Percentiles rank a stretch among this genome's conserved stretches.
Conservation (phyloP, 2,888 invertebrate genomes). For the Sarcophaga carnaria region DNA sequence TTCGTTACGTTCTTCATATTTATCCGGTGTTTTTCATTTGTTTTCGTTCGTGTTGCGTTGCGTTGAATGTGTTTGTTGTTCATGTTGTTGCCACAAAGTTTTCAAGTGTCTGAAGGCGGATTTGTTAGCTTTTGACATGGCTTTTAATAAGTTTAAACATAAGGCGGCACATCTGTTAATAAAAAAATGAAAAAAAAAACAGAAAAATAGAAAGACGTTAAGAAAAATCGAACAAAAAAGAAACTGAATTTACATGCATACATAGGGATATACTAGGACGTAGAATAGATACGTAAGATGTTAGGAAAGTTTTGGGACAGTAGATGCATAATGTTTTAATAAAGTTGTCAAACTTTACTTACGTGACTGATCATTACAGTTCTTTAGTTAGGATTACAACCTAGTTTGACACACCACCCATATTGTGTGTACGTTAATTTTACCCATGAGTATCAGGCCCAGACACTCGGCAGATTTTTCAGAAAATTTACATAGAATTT, state of each 20-base stretch:
- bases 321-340: background rate
- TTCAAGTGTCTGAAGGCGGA: constrained; percentile 67
- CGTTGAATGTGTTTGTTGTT: constrained; percentile 25
- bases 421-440: too few relatives aligned
- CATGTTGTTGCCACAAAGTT: constrained; percentile 45
- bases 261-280: background rate
- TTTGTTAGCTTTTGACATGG: constrained; percentile 69
- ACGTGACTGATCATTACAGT: too few relatives aligned
- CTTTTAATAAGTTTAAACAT: constrained; percentile 69
- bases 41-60: constrained; percentile 41
- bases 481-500: too few relatives aligned
- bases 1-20: constrained; percentile 35
- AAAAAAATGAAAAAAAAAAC: constrained; percentile 9
- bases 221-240: background rate
- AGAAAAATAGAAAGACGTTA: constrained; percentile 34
- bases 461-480: too few relatives aligned
- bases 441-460: too few relatives aligned
- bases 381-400: too few relatives aligned
- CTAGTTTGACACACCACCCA: too few relatives aligned
- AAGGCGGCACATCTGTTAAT: constrained; percentile 69
- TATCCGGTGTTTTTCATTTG: constrained; percentile 2
- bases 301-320: constrained; percentile 6
- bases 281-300: background rate
- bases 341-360: too few relatives aligned
- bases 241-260: constrained; percentile 44